A percentile compares a stretch with the other conserved stretches of the same genome.
Evolutionary conservation across 2,797 vertebrate genomes (phyloP).

Genomic region (Philypnodon macrostomus): DNA sequence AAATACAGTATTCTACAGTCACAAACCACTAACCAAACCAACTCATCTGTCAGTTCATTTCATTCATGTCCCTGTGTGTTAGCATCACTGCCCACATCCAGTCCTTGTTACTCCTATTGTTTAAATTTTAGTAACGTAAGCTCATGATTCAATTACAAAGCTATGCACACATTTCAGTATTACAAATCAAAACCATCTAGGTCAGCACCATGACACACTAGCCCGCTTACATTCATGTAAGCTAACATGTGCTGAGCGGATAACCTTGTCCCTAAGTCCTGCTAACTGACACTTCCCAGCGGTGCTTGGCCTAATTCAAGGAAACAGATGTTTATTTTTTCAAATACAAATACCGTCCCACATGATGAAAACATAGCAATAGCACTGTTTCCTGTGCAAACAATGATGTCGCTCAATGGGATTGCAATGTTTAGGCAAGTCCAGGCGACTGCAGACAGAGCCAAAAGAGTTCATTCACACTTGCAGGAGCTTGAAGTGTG

Average conservation of each 20-base stretch:
- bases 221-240: not conserved
- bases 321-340: constrained; percentile 9
- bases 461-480: not conserved
- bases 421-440: not conserved
- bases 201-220: not conserved
- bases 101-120: not conserved
- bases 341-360: constrained; percentile 1
- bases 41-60: not conserved
- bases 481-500: not conserved
- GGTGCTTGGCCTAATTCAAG: constrained; percentile 3
- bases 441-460: not conserved
- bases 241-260: not conserved
- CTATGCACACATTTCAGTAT: not conserved
- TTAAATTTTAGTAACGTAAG: not conserved
- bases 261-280: not conserved
- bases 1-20: too few relatives aligned
- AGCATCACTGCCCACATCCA: not conserved
- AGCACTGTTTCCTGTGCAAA: not conserved
- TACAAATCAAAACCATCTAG: not conserved
- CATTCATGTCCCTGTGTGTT: not conserved
- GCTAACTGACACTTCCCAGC: not conserved
- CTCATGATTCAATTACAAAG: constrained; percentile 4
- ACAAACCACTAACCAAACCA: too few relatives aligned
- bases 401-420: constrained; percentile 2
- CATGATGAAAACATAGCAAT: not conserved